phyloP scores from a whole-genome alignment of 2,797 vertebrate species.

The Melanotaenia boesemani region DNA sequence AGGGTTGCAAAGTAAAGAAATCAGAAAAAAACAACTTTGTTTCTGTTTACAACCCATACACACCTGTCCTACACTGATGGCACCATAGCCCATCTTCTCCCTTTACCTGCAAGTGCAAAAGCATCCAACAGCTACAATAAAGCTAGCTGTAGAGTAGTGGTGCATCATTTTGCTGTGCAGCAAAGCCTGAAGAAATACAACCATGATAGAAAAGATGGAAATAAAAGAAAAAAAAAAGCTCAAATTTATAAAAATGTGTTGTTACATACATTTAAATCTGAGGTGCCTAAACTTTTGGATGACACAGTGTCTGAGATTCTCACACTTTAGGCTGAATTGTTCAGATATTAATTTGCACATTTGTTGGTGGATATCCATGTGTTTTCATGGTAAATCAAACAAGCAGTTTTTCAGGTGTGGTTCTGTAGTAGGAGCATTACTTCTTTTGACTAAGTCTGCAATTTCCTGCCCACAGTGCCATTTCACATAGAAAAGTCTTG shows the following conservation, averaged over 20 bases:
- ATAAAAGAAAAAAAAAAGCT: too few relatives aligned
- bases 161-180: not conserved
- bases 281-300: not conserved
- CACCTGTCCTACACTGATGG: too few relatives aligned
- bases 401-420: not conserved
- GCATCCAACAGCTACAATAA: too few relatives aligned
- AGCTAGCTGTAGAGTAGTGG: not conserved
- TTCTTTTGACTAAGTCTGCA: slow-evolving; percentile 34
- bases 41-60: too few relatives aligned
- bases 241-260: not conserved
- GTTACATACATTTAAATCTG: not conserved
- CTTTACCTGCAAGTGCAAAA: too few relatives aligned
- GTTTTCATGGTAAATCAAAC: slow-evolving; percentile 5
- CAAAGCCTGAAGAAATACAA: not conserved
- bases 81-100: too few relatives aligned
- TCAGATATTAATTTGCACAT: slow-evolving; percentile 7
- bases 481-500: slow-evolving; percentile 47
- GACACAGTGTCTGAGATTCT: not conserved
- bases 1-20: too few relatives aligned
- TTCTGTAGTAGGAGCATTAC: not conserved
- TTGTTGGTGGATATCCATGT: not conserved
- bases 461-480: slow-evolving; percentile 50
- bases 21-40: too few relatives aligned
- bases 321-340: not conserved
- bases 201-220: not conserved